Base-by-base conservation (phyloP, 2,113 vertebrate species). In the Phyllostomus discolor region DNA sequence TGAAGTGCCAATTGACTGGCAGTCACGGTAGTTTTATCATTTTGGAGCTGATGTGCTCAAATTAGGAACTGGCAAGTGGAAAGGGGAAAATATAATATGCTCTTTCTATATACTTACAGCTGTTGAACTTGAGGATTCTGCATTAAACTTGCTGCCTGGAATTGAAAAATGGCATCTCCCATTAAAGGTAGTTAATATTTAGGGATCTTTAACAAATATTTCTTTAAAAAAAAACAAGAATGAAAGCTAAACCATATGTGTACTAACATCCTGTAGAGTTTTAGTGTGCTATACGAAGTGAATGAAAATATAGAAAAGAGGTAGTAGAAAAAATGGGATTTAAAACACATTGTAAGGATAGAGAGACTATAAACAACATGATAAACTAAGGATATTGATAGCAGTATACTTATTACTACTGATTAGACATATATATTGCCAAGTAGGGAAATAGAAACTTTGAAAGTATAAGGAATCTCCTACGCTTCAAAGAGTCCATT, bases 41-140 rank as follows among this genome's bases (percentile, higher is more conserved):
- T 92, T 95, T 59, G 80, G 35, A 75, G 67, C 54, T 41, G 9
- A 66, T 88, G 22, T 52, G 50, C 50, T 95, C 26, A 66, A 88
- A 54, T 95, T 81, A 83, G 64, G 54, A 95, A 35, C 7, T 46
- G 22, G 20, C 38, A 88, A 69, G 12, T 67, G 17, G 31, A 89
- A 93, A 33, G 26, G 46, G 19, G 20, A 87, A 86, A 52, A 48
- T 95, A 15, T 67, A 88, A 72, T 33, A 67, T 76, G 17, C 20
- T 72, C 35, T 38, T 93, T 83, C 35, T 81, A 33, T 82, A 96
- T 98, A 99, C 99, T 99, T 98, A 99, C 99, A 99, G 91, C 97
- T 99, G 99, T 96, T 99, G 99, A 62, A 99, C 99, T 98, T 99
- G 99, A 96, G 99, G 99, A 98, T 99, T 99, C 98, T 99, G 99